Conservation (phyloP, 2,113 vertebrate genomes). For the Rhegmatorhina hoffmannsi region DNA sequence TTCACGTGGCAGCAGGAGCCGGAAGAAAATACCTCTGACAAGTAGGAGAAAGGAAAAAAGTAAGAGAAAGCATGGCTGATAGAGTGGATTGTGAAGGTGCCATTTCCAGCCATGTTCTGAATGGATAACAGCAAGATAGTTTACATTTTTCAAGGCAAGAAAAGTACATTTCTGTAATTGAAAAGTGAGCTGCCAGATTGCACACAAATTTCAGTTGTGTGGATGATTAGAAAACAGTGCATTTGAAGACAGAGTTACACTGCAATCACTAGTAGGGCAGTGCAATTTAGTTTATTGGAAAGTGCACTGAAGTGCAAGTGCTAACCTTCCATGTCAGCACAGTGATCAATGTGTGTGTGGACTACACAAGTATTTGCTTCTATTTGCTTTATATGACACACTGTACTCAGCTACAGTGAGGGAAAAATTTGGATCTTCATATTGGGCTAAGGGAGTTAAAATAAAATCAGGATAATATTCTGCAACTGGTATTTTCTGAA, state of each 20-base stretch:
- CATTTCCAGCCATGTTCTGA: neutral
- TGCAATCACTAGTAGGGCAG: neutral
- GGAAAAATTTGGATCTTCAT: neutral
- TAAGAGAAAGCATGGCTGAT: neutral
- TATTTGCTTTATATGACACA: neutral
- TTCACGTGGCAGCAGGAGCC: fast-evolving
- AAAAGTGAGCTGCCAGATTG: neutral
- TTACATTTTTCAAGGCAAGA: neutral
- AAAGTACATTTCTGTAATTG: neutral
- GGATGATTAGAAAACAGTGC: neutral
- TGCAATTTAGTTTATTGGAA: neutral
- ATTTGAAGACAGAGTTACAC: neutral
- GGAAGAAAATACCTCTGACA: neutral
- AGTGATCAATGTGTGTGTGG: fast-evolving
- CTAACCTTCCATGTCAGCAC: neutral
- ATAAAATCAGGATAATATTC: neutral
- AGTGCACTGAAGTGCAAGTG: neutral
- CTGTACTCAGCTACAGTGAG: neutral
- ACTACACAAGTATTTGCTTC: neutral
- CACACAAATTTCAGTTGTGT: neutral
- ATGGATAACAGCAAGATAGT: neutral
- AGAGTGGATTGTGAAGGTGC: neutral
- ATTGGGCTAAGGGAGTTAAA: neutral
- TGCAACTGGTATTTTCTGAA: neutral
- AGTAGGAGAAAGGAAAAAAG: neutral